phyloP scores from a whole-genome alignment of 2,113 vertebrate genomes.

The Anoura caudifer region DNA sequence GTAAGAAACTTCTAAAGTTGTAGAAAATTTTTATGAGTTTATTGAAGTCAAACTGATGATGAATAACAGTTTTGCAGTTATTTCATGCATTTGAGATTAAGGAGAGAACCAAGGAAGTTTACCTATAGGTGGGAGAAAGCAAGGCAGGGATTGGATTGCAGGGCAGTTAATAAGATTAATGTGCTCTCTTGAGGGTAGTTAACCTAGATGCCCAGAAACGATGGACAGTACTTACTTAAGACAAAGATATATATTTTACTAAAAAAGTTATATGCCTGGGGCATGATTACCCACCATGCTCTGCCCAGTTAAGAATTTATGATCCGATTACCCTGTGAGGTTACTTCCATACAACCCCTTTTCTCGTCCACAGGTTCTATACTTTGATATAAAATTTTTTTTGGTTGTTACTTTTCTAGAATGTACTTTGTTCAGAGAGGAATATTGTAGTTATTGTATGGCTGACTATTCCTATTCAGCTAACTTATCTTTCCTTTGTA shows the following conservation, averaged over 20 bases:
- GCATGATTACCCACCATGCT: too few relatives aligned
- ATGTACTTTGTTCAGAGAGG: background rate
- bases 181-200: background rate
- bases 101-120: background rate
- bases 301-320: background rate
- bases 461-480: background rate
- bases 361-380: background rate
- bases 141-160: background rate
- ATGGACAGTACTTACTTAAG: background rate
- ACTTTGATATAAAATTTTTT: background rate
- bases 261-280: background rate
- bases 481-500: background rate
- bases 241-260: background rate
- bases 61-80: background rate
- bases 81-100: background rate
- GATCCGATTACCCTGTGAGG: background rate
- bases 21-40: background rate
- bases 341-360: background rate
- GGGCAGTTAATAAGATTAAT: background rate
- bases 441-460: background rate
- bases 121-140: background rate
- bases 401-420: background rate
- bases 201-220: background rate
- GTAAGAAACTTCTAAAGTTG: background rate
- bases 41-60: background rate